Evolutionary conservation across 2,888 invertebrate species (phyloP).

Genomic region (Lissocephala sabroskyi): DNA sequence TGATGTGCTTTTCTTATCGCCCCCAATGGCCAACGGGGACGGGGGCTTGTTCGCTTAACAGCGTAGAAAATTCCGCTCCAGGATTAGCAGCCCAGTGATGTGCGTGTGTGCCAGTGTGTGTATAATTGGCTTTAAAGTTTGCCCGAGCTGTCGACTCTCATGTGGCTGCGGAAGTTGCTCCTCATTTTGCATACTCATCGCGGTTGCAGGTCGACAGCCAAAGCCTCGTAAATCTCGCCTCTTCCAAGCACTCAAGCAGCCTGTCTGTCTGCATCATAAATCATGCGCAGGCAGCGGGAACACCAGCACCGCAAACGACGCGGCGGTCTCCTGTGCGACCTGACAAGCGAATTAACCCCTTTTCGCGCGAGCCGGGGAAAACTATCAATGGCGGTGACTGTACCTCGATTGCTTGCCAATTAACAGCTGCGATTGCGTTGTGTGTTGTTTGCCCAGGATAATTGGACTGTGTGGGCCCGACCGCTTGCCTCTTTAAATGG

Average conservation of each 20-base stretch:
- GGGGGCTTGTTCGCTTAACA: background rate
- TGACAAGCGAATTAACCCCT: constrained; percentile 14
- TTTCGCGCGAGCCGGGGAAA: too few relatives aligned
- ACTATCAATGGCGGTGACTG: too few relatives aligned
- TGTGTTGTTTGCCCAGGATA: constrained; percentile 57
- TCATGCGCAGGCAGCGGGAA: constrained; percentile 48
- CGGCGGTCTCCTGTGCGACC: constrained; percentile 4
- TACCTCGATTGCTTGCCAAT: too few relatives aligned
- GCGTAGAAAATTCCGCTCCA: constrained; percentile 15
- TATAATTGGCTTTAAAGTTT: constrained; percentile 50
- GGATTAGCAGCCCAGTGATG: too few relatives aligned
- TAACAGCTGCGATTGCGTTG: constrained; percentile 65
- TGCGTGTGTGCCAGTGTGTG: constrained; percentile 20
- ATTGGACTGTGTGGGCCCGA: constrained; percentile 48
- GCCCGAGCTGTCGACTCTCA: too few relatives aligned
- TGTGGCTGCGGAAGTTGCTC: too few relatives aligned
- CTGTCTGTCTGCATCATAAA: constrained; percentile 46
- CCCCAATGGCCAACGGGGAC: background rate
- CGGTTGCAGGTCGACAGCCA: background rate
- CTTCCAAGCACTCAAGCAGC: background rate
- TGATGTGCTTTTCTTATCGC: constrained; percentile 26
- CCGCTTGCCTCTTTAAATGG: constrained; percentile 48
- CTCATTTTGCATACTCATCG: constrained; percentile 43
- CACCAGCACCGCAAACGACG: background rate
- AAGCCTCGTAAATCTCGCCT: constrained; percentile 1